Base-by-base conservation (phyloP, 1,140 invertebrate species). In the Macrotrachela quadricornifera region DNA sequence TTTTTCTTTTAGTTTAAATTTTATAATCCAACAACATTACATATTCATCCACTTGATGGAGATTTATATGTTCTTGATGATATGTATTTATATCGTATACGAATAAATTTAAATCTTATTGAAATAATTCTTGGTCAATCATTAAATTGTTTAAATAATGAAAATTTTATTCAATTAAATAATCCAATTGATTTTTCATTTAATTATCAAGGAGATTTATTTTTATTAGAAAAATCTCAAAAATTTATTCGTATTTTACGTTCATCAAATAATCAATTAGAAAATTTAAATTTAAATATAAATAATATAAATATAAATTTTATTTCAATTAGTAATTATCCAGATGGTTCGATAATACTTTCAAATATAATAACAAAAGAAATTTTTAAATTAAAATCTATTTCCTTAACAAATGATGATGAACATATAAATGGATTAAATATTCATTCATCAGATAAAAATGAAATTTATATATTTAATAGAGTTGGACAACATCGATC, bases 401-500 rank as follows among this genome's bases (percentile, higher is more conserved):
- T 30, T 30, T 30, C 21, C 2, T 30, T 30, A 30, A 30, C 21
- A 30, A 30, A 30, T 30, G 21, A 30, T 30, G 21, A 30, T 30
- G 21, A 30, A 30, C 21, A 30, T 4, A 30, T 8, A 30, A 30
- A 30, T 30, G 21, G 21, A 30, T 30, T 30, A 8, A 30, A 30
- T 30, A 30, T 30, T 4, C 21, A 30, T 30, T 30, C 21, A 30
- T 4, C 2, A 4, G 21, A 30, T 30, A 30, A 30, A 30, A 82
- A 85, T 57, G 87, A 94, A 71, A 75, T 92, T 38, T 94, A 91
- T 62, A 80, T 91, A 0, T 96, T 96, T 64, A 94, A 94, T 63
- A 74, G 85, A 59, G 91, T 91, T 62, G 90, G 88, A 0, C 86
- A 92, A 65, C 88, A 94, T 61, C 78, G 85, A 2, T 78, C 80